A percentile compares a stretch with the other conserved stretches of the same genome.
These are phyloP conservation scores for Oreochromis aureus DNA, from an alignment of 2,113 vertebrate species.

Conservation along the genomic window DNA sequence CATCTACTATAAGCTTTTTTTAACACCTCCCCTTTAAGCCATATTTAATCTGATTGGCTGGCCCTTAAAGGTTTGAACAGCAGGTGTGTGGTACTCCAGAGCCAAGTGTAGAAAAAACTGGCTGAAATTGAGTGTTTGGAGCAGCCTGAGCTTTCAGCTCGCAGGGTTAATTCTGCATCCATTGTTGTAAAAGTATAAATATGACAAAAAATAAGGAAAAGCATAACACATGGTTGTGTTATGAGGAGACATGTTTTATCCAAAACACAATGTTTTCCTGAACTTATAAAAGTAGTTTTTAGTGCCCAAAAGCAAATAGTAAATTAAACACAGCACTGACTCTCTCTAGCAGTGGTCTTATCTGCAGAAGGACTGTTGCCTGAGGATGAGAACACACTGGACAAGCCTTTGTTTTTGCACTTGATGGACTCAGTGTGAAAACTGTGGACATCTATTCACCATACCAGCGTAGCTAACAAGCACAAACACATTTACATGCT, in stretches of 20 bases:
- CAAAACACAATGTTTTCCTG: not conserved
- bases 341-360: not conserved
- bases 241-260: rapidly evolving
- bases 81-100: not conserved
- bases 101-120: not conserved
- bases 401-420: not conserved
- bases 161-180: not conserved
- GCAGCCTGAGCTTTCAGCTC: not conserved
- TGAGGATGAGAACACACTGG: not conserved
- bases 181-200: not conserved
- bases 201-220: not conserved
- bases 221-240: not conserved
- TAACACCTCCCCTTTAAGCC: not conserved
- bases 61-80: not conserved
- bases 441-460: rapidly evolving
- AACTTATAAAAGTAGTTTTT: not conserved
- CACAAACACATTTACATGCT: not conserved
- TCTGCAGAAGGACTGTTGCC: not conserved
- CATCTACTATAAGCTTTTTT: not conserved
- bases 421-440: rapidly evolving
- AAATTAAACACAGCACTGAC: not conserved
- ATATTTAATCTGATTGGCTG: not conserved
- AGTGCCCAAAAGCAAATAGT: not conserved
- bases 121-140: not conserved
- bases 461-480: not conserved